Base-by-base conservation (phyloP, 2,113 vertebrate species). In the Pseudorasbora parva region DNA sequence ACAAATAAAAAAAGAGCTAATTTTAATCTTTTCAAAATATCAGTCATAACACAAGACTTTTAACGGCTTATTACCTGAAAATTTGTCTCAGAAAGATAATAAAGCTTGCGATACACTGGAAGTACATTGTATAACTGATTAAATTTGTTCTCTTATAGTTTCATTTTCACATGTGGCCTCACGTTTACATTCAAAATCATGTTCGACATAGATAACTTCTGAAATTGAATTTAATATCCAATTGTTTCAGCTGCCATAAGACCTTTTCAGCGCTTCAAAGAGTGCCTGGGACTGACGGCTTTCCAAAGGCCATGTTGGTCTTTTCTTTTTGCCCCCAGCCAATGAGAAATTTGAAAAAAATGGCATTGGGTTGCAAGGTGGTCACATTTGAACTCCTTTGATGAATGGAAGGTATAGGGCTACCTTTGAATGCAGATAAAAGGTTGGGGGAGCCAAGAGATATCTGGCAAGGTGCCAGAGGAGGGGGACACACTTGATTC, bases 301-400 rank as follows among this genome's bases (percentile, higher is more conserved):
- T 71, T 69, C n/a, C 25, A 87, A 69, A 79, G 54, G 54, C 51
- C 54, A 78, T 37, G 49, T 69, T 73, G 49, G 72, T 60, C 37
- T 73, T 51, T 73, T 84, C 73, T 86, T 84, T 78, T 66, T 84
- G 41, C 72, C 59, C 62, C 74, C 47, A 73, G 82, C 91, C 91
- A 93, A 92, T 91, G 81, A 83, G 85, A 83, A 89, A 90, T 86
- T 81, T 88, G 81, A 88, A 88, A 71, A 91, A 91, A 87, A 84
- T 88, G 91, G 93, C 91, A 91, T 94, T 90, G 85, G 90, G 92
- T 94, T 94, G 93, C 93, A 93, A 87, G 92, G 93, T 94, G 92
- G 92, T 91, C 90, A 92, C 91, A 92, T 92, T 91, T 94, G 90
- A 93, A 84, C 82, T 86, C 85, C 87, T 88, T 79, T 84, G 85